Evolutionary conservation across 1,140 invertebrate species (phyloP).

Genomic region (Dryas iulia): DNA sequence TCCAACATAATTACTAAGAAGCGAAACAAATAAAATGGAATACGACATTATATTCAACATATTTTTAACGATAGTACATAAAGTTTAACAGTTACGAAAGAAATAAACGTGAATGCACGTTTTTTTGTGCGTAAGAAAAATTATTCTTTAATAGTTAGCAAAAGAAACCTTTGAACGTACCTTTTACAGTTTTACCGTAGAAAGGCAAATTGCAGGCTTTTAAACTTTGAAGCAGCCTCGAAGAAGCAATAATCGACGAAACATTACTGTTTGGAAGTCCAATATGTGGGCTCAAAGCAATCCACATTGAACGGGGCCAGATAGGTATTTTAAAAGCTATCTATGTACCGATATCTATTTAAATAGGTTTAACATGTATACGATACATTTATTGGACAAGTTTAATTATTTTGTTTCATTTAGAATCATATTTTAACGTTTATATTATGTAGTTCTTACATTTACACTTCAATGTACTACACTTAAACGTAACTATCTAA

Average conservation of each 20-base stretch:
- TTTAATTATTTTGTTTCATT: neutral
- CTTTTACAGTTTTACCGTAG: neutral
- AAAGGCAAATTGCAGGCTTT: neutral
- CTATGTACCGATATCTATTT: neutral
- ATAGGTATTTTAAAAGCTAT: neutral
- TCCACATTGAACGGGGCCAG: neutral
- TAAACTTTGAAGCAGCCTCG: neutral
- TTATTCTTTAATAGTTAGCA: neutral
- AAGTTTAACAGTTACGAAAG: neutral
- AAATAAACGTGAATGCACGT: neutral
- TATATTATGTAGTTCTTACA: no score
- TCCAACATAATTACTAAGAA: neutral
- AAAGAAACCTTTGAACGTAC: neutral
- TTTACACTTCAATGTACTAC: no score
- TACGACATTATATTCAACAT: neutral
- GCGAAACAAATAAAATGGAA: neutral
- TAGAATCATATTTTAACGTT: neutral
- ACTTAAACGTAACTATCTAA: no score
- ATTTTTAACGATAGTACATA: neutral
- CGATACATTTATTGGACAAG: neutral
- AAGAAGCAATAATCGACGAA: neutral
- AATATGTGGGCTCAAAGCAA: constrained; percentile 3
- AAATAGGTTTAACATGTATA: neutral
- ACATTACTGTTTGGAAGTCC: neutral
- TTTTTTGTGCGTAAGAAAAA: neutral